phyloP scores from a whole-genome alignment of 2,888 invertebrate genomes.

The Formica aserva region DNA sequence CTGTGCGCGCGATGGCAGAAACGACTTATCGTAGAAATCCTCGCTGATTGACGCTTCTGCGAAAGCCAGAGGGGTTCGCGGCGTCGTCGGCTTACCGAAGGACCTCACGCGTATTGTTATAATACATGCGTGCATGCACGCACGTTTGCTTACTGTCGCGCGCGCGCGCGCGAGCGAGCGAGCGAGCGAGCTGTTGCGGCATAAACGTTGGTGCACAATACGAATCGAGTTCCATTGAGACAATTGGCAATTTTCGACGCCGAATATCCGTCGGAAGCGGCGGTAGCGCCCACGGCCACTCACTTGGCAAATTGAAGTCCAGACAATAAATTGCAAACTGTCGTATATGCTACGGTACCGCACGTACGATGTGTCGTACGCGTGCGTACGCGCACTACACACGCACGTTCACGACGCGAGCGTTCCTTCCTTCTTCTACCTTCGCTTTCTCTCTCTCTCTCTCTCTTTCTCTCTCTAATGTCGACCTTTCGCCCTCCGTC shows the following conservation, averaged over 20 bases:
- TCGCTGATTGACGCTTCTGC: constrained; percentile 46
- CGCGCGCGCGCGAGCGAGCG: neutral
- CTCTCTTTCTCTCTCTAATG: neutral
- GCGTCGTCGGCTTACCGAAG: constrained; percentile 60
- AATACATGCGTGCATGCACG: constrained; percentile 41
- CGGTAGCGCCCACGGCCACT: constrained; percentile 81
- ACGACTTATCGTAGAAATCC: constrained; percentile 46
- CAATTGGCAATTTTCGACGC: constrained; percentile 85
- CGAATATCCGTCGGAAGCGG: constrained; percentile 84
- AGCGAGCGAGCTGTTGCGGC: constrained; percentile 48
- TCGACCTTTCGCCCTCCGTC: constrained; percentile 22
- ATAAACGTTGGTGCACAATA: constrained; percentile 75
- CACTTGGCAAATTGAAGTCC: constrained; percentile 82
- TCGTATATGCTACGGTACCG: constrained; percentile 58
- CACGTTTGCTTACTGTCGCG: neutral
- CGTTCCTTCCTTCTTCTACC: constrained; percentile 18
- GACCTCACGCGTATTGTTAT: constrained; percentile 53
- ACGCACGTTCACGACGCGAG: constrained; percentile 32
- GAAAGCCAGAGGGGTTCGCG: constrained; percentile 36
- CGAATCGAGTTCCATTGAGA: constrained; percentile 83
- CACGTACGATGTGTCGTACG: constrained; percentile 43
- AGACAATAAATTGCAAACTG: constrained; percentile 84
- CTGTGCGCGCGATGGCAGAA: constrained; percentile 20
- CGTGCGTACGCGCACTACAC: constrained; percentile 41
- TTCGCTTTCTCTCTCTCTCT: neutral